Percentiles rank a stretch among this genome's conserved stretches.
phyloP scores from a whole-genome alignment of 2,797 vertebrate species.

The Apogon hyalosoma region DNA sequence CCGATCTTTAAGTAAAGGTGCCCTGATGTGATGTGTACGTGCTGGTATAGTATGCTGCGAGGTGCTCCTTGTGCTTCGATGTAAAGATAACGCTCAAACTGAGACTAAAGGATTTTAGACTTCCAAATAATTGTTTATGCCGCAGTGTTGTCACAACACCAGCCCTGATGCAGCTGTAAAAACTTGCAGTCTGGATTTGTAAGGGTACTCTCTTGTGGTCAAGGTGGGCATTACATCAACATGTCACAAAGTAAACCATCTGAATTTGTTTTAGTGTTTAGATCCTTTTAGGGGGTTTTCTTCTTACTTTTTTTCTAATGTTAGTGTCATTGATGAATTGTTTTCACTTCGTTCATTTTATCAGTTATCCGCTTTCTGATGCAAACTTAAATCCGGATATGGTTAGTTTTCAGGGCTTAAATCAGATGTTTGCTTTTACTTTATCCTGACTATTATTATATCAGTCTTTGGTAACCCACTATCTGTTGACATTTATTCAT shows the following conservation, averaged over 20 bases:
- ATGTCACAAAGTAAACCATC: background rate
- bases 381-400: too few relatives aligned
- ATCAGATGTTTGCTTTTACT: too few relatives aligned
- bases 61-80: slow-evolving; percentile 43
- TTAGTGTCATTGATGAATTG: too few relatives aligned
- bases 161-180: background rate
- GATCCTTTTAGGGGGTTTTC: too few relatives aligned
- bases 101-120: background rate
- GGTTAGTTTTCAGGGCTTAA: too few relatives aligned
- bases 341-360: too few relatives aligned
- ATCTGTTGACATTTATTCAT: too few relatives aligned
- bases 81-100: slow-evolving; percentile 14
- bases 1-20: slow-evolving; percentile 28
- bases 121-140: slow-evolving; percentile 11
- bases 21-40: slow-evolving; percentile 51
- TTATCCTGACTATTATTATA: too few relatives aligned
- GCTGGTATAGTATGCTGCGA: slow-evolving; percentile 65
- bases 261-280: background rate
- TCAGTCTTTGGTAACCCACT: too few relatives aligned
- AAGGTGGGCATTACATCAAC: slow-evolving; percentile 19
- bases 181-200: background rate
- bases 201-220: slow-evolving; percentile 37
- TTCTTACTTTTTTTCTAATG: too few relatives aligned
- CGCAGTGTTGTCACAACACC: slow-evolving; percentile 50
- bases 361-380: too few relatives aligned